Conservation (phyloP, 2,113 vertebrate genomes). For the Leucopsar rothschildi region DNA sequence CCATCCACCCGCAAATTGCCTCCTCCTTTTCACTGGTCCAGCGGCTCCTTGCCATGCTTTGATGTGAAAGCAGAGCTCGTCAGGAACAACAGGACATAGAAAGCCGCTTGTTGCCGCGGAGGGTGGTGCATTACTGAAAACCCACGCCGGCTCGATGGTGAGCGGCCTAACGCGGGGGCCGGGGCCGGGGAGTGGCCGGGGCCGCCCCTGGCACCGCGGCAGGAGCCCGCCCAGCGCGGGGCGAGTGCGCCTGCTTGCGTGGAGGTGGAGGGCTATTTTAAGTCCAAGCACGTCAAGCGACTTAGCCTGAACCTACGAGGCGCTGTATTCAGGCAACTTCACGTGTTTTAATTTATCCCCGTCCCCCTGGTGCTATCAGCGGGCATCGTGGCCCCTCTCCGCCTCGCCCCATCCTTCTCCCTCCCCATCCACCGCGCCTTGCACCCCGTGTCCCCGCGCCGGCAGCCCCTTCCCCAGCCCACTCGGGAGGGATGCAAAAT, state of each 20-base stretch:
- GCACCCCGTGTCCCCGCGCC: neutral
- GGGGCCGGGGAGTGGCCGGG: neutral
- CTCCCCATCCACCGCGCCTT: neutral
- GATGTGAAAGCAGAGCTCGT: constrained; percentile 3
- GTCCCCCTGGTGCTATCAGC: neutral
- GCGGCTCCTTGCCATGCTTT: constrained; percentile 12
- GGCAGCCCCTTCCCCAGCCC: constrained; percentile 60
- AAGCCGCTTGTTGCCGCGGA: constrained; percentile 50
- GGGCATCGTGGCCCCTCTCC: neutral
- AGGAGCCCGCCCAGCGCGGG: neutral
- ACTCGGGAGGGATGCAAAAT: constrained; percentile 71
- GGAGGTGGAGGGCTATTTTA: constrained; percentile 57
- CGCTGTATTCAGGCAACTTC: constrained; percentile 6
- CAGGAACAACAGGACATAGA: neutral
- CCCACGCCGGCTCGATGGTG: neutral
- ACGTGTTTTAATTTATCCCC: neutral
- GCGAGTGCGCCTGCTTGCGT: constrained; percentile 34
- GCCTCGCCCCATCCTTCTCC: neutral
- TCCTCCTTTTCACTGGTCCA: neutral
- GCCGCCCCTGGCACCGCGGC: constrained; percentile 25
- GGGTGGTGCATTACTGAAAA: constrained; percentile 27
- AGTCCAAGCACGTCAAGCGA: constrained; percentile 55
- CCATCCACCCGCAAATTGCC: neutral
- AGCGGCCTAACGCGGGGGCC: constrained; percentile 64
- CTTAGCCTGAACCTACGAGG: constrained; percentile 8